Evolutionary conservation across 30 jellyfish, hydroid and myxozoan genomes (phyloP), one percentile per base, ranked within the genome.

Genomic region (Cassiopea xamachana): DNA sequence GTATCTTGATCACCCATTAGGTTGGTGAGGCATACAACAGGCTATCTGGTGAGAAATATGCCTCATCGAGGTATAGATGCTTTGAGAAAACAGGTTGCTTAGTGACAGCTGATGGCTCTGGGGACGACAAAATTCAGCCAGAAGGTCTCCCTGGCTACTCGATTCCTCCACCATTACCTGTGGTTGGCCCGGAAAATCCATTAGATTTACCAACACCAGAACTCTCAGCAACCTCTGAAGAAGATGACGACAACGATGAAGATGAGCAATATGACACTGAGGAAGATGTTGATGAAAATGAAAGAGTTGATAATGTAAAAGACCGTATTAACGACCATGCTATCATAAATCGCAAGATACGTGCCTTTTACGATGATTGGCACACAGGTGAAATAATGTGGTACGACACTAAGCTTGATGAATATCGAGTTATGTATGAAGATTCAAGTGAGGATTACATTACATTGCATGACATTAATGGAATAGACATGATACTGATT

Each of bases 41-140:
- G 73, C 60, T 77, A 64, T 13, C 58, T 61, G 71, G 83, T 50
- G 89, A 50, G 58, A 60, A 76, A 2, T 87, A 87, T 61, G 90
- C 71, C 82, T 1, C 44, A 69, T 61, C 50, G 55, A 77, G 83
- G 43, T 18, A 19, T 9, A n/a, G 83, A 27, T 74, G 71, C 75
- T 76, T n/a, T 14, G 90, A 75, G 79, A 87, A 74, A 67, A 87
- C 94, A 17, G 94, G 94, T 4, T 87, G 94, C 90, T 43, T 87
- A n/a, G 51, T 87, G 64, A 87, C 94, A 60, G 90, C 94, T n/a
- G 83, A 87, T 87, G 89, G 94, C 55, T 48, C 90, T 8, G 49
- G 45, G 51, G 94, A 87, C 46, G 82, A 75, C 45, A 62, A 73
- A 48, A 79, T 88, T 47, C 46, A 78, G 10, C 86, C 91, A 17